phyloP scores from a whole-genome alignment of 2,113 vertebrate genomes.

The Nycticorax nycticorax region DNA sequence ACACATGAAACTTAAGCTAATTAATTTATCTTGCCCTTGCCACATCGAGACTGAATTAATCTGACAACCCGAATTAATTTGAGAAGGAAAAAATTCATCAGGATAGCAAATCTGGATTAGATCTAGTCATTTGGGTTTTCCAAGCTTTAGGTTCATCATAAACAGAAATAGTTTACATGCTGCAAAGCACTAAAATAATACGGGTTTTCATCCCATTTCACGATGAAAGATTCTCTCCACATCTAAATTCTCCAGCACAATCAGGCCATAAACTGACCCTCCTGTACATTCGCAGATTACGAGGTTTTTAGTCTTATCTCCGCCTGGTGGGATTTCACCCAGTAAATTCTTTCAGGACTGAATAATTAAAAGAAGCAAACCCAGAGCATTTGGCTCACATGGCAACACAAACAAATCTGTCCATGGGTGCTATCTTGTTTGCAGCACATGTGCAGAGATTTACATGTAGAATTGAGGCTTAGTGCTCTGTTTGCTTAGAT shows the following conservation, averaged over 20 bases:
- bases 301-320: slow-evolving; percentile 44
- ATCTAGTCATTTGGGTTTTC: background rate
- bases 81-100: background rate
- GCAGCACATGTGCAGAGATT: slow-evolving; percentile 68
- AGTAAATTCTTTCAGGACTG: slow-evolving; percentile 45
- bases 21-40: slow-evolving; percentile 15
- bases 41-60: background rate
- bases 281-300: slow-evolving; percentile 37
- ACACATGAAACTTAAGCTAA: background rate
- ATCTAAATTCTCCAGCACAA: slow-evolving; percentile 6
- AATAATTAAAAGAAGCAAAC: slow-evolving; percentile 53
- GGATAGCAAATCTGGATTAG: slow-evolving; percentile 18
- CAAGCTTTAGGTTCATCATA: background rate
- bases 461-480: slow-evolving; percentile 49
- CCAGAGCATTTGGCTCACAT: slow-evolving; percentile 27
- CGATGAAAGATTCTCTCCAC: background rate
- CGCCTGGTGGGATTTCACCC: slow-evolving; percentile 46
- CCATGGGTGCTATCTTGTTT: slow-evolving; percentile 59
- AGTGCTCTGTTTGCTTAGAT: slow-evolving; percentile 29
- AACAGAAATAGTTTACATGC: background rate
- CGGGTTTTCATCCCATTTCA: background rate
- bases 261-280: slow-evolving; percentile 45
- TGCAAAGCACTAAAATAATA: slow-evolving; percentile 9
- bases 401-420: slow-evolving; percentile 57
- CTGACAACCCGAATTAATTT: background rate